Conservation (phyloP, 2,797 vertebrate genomes). For the Phrynocephalus forsythii region DNA sequence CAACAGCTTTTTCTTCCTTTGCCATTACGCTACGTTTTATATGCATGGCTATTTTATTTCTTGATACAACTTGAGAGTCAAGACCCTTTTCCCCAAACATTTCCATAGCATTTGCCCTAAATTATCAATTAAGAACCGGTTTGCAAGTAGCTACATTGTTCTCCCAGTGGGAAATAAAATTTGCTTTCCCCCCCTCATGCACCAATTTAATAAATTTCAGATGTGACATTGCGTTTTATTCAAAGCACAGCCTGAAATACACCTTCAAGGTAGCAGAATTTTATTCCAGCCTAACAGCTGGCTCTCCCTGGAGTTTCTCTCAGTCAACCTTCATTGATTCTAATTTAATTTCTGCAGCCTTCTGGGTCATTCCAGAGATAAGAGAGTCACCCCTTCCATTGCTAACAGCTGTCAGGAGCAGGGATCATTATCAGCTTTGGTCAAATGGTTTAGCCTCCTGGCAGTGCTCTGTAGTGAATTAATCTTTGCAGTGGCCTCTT, state of each 20-base stretch:
- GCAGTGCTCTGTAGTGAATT: slow-evolving; percentile 9
- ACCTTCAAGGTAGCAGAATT: fast-evolving
- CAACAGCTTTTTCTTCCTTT: background rate
- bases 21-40: background rate
- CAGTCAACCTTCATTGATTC: slow-evolving; percentile 1
- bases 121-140: background rate
- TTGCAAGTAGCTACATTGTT: background rate
- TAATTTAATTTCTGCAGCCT: background rate
- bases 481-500: background rate
- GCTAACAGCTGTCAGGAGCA: slow-evolving; percentile 4
- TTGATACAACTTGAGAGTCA: background rate
- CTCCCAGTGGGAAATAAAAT: background rate
- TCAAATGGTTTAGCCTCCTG: slow-evolving; percentile 8
- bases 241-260: background rate
- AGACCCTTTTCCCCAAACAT: background rate
- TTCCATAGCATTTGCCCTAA: background rate
- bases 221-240: background rate
- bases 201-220: slow-evolving; percentile 6
- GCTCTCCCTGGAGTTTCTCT: background rate
- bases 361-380: background rate
- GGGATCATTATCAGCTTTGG: slow-evolving; percentile 20
- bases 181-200: background rate
- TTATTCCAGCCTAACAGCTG: background rate
- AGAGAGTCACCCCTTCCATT: background rate
- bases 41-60: background rate